Evolutionary conservation across 1,140 invertebrate genomes (phyloP), one percentile per base, ranked within the genome.

Genomic region (Scaptodrosophila lebanonensis): DNA sequence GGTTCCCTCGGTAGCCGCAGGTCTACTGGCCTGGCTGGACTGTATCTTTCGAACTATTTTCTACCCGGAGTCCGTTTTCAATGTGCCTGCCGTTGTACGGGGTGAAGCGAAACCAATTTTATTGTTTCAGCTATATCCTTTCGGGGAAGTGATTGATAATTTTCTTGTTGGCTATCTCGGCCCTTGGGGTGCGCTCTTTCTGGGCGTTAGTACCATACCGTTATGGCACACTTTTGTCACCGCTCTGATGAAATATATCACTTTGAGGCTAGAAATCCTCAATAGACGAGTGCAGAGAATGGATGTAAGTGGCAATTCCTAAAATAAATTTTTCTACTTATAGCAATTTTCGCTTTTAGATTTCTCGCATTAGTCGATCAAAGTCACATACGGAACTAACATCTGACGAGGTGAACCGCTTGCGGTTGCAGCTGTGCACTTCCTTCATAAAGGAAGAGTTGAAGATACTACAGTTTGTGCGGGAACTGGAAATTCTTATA

Each of bases 201-300:
- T 84, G 47, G 82, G 82, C 1, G 60, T 83, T 3, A 83, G 64
- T n/a, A 65, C 61, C 2, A 76, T 84, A n/a, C 82, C 82, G 0
- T n/a, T 83, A 39, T 84, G 82, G 82, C 82, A 84, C 15, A 84
- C 82, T 33, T 84, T 84, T 17, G 76, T 84, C 49, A 66, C 67
- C 1, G 82, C 75, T 47, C 58, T 84, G 11, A 82, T 84, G 73
- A 76, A 79, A 35, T 84, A 62, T 35, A 62, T 76, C 0, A 62
- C 60, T 4, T 52, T 84, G 3, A 84, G 65, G 53, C 49, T 72
- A 32, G 42, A 69, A 15, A 32, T 84, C 5, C 56, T 84, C 9
- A 59, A 59, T 22, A 76, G 62, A n/a, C 30, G 61, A 5, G 68
- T 59, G 1, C 9, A 39, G 1, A 61, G 62, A 30, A 83, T 83